Base-by-base conservation (phyloP, 2,797 vertebrate genomes). In the Mionectes olivaceus region DNA sequence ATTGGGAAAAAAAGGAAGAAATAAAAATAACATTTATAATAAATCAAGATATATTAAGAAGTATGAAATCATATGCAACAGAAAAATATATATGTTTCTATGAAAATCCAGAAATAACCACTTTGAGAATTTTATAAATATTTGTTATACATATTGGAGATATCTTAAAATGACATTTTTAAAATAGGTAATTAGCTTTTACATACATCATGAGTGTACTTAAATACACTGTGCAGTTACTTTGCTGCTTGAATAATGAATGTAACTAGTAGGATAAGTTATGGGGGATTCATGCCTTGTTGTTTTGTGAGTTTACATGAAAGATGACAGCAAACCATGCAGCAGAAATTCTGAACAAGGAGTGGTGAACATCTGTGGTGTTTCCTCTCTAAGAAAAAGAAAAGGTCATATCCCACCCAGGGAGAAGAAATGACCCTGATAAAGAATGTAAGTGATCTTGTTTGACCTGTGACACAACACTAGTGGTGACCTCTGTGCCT, bases 401-500 rank as follows among this genome's bases (percentile, higher is more conserved):
- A 96, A 97, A 97, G 96, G 97, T 98, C 96, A 94, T 64, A 96
- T 98, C 97, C 97, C 98, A 98, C 98, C 97, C 98, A 98, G 93
- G 33, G 97, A 98, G 98, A 95, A 97, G 97, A 96, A 96, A 68
- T 98, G 98, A 98, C 97, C 98, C 96, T 93, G 91, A 96, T 96
- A 95, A 97, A 97, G 97, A 97, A 97, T 98, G 97, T 90, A 97
- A 98, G 97, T 97, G 97, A 98, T 97, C 96, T 95, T 93, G 73
- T 77, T 89, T 97, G 98, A 97, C 98, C 97, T 97, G 94, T 96
- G 97, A 97, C 7, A 90, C 22, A 89, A 97, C 86, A 94, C 56
- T 50, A 50, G 88, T 35, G 81, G 84, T 95, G 96, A 97, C 97
- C 98, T 96, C 81, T 57, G 91, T 7, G 78, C 83, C 93, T 89